Evolutionary conservation across 2,888 invertebrate species (phyloP), one percentile per base, ranked within the genome.

Genomic region (Agonum fuliginosum): DNA sequence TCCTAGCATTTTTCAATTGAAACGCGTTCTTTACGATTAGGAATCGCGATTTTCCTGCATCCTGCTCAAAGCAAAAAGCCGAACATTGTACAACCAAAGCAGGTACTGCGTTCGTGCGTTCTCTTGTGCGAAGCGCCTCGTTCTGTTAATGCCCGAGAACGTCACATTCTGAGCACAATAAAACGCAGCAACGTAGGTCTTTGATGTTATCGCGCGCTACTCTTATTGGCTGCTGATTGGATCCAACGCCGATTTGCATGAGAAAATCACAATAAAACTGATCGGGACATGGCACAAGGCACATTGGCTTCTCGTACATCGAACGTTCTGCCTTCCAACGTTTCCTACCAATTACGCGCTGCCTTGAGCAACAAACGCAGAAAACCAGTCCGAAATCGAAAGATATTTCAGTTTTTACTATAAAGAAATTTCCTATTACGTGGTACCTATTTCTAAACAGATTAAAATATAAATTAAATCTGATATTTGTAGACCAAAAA

Each of bases 191-290:
- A 5, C 54, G 22, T 12, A 10, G 12, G 17, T 8, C 80, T 80
- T 79, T 80, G 78, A 79, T 80, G 78, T 78, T 78, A 20, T 54
- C 34, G 20, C 43, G 22, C 24, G 78, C 71, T 78, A 48, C 73
- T 72, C 79, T 78, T 80, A 80, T 80, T 79, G 80, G 78, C 51
- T 79, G 74, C 69, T 65, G 72, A 76, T 80, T 79, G 79, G 78
- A 79, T 79, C 78, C 54, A 79, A 75, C 79, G 78, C 73, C 69
- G 80, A 79, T 80, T 80, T 80, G 78, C 78, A 80, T 79, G 75
- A 78, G 77, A 78, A 80, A 79, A 78, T 75, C 79, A 79, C 78
- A 79, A 80, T 79, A 79, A 80, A 80, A 80, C 46, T 65, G 69
- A 58, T 77, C 76, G 27, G 30, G 37, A 30, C 30, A 20, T 10